A percentile compares a stretch with the other conserved stretches of the same genome.
These are phyloP conservation scores for Mimachlamys varia DNA, from an alignment of 2,888 invertebrate genomes.

Conservation along the genomic window DNA sequence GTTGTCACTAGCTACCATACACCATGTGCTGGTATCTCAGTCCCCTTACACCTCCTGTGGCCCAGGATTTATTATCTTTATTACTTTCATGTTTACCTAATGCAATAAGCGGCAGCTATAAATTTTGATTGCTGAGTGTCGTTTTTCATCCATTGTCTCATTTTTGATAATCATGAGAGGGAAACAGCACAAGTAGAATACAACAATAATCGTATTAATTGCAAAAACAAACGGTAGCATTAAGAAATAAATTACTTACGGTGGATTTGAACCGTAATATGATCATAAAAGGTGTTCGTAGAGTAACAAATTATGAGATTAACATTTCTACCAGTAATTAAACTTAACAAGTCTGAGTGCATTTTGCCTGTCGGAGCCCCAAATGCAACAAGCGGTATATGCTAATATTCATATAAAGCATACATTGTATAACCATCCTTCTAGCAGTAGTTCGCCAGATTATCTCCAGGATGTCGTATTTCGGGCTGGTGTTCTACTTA, in stretches of 20 bases:
- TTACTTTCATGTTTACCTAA: neutral
- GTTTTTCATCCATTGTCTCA: neutral
- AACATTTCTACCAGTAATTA: too few species aligned
- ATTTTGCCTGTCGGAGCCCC: neutral
- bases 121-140: neutral
- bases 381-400: neutral
- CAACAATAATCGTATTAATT: neutral
- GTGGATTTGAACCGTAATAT: too few species aligned
- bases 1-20: neutral
- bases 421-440: neutral
- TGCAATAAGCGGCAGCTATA: neutral
- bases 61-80: neutral
- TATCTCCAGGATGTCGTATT: neutral
- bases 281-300: too few species aligned
- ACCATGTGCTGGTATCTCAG: neutral
- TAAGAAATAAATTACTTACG: neutral
- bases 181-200: neutral
- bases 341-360: neutral
- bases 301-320: too few species aligned
- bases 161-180: neutral
- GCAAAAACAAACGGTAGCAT: too few species aligned
- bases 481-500: neutral
- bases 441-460: neutral
- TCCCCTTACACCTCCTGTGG: neutral
- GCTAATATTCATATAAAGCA: neutral